These are phyloP conservation scores for Lasioglossum oenotherae DNA, from an alignment of 2,888 invertebrate genomes.

Conservation along the genomic window DNA sequence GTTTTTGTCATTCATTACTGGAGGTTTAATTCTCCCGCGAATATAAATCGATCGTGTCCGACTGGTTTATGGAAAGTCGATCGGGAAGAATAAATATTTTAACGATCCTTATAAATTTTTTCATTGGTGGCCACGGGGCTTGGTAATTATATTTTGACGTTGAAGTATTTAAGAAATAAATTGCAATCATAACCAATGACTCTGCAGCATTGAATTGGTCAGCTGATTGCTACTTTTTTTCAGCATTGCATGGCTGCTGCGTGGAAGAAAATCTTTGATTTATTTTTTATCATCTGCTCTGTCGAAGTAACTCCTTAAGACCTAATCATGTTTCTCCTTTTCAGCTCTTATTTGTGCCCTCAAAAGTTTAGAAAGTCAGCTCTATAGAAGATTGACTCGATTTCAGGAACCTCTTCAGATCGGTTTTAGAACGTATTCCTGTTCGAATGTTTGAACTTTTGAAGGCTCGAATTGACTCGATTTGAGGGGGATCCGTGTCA, in stretches of 20 bases:
- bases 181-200: not conserved
- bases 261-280: not conserved
- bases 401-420: too few species aligned
- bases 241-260: not conserved
- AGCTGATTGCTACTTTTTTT: not conserved
- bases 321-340: too few species aligned
- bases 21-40: not conserved
- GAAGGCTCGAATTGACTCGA: not conserved
- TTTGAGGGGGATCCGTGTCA: too few species aligned
- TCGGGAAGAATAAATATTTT: not conserved
- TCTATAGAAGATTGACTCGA: too few species aligned
- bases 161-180: slow-evolving; percentile 8
- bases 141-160: not conserved
- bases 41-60: not conserved
- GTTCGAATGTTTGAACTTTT: not conserved
- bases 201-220: not conserved
- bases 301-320: too few species aligned
- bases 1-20: not conserved
- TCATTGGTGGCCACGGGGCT: not conserved
- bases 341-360: too few species aligned
- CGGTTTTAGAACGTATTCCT: not conserved
- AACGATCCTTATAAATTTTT: not conserved
- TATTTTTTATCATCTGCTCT: not conserved
- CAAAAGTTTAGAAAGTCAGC: not conserved
- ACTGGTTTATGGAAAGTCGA: slow-evolving; percentile 1